Conservation (phyloP, 2,888 invertebrate species). For the Zygogramma bicolorata region DNA sequence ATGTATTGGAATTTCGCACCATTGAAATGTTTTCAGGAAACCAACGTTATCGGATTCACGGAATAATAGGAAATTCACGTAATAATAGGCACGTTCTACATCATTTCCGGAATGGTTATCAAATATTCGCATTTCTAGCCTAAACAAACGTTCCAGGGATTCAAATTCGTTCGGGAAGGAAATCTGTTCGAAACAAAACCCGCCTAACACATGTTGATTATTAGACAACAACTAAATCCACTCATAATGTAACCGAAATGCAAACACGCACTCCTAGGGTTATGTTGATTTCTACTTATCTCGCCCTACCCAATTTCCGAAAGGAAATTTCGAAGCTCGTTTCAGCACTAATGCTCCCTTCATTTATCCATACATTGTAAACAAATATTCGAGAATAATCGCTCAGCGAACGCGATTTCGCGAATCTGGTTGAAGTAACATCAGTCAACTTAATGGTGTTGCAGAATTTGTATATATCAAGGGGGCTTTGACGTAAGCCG, state of each 20-base stretch:
- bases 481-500: background rate
- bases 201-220: background rate
- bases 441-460: conserved; percentile 4
- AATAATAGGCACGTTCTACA: too few species aligned
- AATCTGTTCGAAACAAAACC: background rate
- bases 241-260: background rate
- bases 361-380: background rate
- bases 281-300: background rate
- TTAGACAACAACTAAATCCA: background rate
- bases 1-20: too few species aligned
- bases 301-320: background rate
- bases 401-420: background rate
- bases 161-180: background rate
- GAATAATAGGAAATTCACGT: too few species aligned
- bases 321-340: background rate
- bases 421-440: background rate
- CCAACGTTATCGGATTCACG: too few species aligned
- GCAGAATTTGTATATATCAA: conserved; percentile 1
- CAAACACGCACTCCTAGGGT: background rate
- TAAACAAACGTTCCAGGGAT: too few species aligned
- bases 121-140: too few species aligned
- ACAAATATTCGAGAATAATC: background rate
- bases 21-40: too few species aligned
- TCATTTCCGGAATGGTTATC: too few species aligned
- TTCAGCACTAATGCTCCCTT: background rate